phyloP scores from a whole-genome alignment of 53 echinoderm and acorn worm genomes.

The Antedon mediterranea region DNA sequence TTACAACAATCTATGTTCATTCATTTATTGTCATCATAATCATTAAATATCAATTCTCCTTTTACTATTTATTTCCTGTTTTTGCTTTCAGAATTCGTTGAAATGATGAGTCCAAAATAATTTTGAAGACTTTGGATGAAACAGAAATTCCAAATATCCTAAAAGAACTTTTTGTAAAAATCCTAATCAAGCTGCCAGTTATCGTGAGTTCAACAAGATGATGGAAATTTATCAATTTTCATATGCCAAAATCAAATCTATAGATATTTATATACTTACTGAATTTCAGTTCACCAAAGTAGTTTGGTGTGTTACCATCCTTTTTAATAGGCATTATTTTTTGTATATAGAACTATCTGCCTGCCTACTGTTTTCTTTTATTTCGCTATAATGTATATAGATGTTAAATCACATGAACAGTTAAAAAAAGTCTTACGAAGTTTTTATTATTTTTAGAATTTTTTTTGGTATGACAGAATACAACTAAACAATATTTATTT shows the following conservation, averaged over 20 bases:
- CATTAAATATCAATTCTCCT: too few species aligned
- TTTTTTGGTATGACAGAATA: background rate
- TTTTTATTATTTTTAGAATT: too few species aligned
- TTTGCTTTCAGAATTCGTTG: background rate
- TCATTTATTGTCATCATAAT: background rate
- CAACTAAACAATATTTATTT: background rate
- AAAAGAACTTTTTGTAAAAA: background rate
- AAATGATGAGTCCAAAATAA: background rate
- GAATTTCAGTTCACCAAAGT: background rate
- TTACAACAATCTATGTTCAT: too few species aligned
- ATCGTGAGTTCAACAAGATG: background rate
- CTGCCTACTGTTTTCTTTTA: too few species aligned
- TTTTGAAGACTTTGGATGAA: background rate
- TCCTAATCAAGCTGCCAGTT: background rate
- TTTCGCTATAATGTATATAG: too few species aligned
- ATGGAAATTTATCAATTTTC: too few species aligned
- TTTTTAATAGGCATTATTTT: too few species aligned
- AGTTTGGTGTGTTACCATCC: too few species aligned
- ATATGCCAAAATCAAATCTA: too few species aligned
- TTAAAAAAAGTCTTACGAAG: background rate
- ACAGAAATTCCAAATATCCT: background rate
- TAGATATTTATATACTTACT: background rate
- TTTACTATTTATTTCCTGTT: background rate
- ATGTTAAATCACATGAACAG: background rate
- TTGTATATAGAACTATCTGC: too few species aligned